Conservation (phyloP, 2,797 vertebrate genomes). For the Salarias fasciatus region DNA sequence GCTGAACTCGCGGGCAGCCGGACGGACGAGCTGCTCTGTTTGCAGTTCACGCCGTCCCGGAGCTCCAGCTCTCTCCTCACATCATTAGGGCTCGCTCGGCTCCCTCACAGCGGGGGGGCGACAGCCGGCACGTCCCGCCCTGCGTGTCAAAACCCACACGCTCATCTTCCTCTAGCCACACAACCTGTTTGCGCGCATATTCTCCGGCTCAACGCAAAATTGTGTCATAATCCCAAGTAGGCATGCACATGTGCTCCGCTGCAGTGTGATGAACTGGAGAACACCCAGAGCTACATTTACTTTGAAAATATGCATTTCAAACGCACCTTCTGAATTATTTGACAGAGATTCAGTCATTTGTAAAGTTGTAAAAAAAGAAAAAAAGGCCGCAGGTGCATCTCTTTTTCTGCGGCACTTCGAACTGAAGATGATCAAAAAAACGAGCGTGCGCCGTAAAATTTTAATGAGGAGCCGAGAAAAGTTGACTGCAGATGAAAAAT, state of each 20-base stretch:
- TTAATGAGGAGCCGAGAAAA: conserved; percentile 10
- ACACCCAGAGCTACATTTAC: not conserved
- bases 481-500: conserved; percentile 4
- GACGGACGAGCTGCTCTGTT: not conserved
- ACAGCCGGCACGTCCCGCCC: not conserved
- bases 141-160: conserved; percentile 3
- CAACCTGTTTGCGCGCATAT: not conserved
- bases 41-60: not conserved
- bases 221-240: no score
- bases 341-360: not conserved
- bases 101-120: conserved; percentile 1
- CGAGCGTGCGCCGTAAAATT: not conserved
- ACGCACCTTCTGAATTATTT: not conserved
- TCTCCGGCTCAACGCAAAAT: no score
- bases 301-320: not conserved
- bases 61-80: conserved; percentile 1
- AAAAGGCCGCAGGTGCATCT: not conserved
- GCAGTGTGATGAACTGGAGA: not conserved
- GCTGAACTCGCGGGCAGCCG: conserved; percentile 1
- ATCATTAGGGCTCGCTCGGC: conserved; percentile 15
- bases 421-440: conserved; percentile 23
- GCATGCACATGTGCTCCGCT: no score
- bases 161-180: not conserved
- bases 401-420: conserved; percentile 5
- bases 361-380: not conserved